Conservation (phyloP, 2,113 vertebrate genomes). For the Cheirogaleus medius region DNA sequence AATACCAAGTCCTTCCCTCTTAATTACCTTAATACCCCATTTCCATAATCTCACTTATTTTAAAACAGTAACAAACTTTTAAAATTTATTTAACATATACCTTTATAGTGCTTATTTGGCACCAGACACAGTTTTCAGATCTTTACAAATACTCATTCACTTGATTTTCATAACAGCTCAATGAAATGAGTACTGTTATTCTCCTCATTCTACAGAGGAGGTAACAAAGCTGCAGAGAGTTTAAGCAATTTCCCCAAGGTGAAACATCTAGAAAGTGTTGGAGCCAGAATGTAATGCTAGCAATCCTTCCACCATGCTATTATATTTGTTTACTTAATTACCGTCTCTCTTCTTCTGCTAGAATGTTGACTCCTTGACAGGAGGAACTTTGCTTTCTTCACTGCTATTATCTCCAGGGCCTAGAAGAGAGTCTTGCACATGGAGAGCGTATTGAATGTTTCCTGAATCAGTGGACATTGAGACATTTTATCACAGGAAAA, state of each 20-base stretch:
- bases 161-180: neutral
- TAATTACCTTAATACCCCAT: neutral
- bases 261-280: neutral
- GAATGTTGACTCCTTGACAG: neutral
- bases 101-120: neutral
- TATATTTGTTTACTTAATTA: neutral
- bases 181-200: neutral
- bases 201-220: neutral
- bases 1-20: neutral
- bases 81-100: neutral
- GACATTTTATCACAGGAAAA: neutral
- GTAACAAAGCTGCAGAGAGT: neutral
- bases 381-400: neutral
- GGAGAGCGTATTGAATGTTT: neutral
- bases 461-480: neutral
- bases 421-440: neutral
- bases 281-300: neutral
- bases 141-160: neutral
- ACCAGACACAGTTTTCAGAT: neutral
- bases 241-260: neutral
- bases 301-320: neutral
- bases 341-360: neutral
- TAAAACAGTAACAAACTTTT: neutral
- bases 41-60: neutral
- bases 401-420: fast-evolving